Percentiles rank a stretch among this genome's conserved stretches.
These are phyloP conservation scores for Tyto alba DNA, from an alignment of 2,113 vertebrate species.

Conservation along the genomic window DNA sequence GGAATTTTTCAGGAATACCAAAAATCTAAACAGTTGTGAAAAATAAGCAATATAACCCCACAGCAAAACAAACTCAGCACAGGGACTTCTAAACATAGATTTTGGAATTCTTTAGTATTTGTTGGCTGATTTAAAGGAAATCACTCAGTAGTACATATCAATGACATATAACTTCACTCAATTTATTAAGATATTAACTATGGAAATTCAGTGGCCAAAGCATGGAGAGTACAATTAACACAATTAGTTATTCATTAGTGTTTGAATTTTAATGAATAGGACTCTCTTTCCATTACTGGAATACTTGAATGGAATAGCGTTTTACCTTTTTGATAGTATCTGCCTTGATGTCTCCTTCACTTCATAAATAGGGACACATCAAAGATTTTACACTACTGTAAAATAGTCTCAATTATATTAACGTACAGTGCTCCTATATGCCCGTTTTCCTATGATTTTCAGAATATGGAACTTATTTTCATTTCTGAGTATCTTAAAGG, in stretches of 20 bases:
- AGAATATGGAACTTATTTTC: constrained; percentile 37
- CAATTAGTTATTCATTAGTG: background rate
- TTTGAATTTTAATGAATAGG: background rate
- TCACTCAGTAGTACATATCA: background rate
- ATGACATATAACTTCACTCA: background rate
- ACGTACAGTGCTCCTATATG: background rate
- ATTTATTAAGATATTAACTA: background rate
- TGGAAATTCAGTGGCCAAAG: background rate
- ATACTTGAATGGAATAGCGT: background rate
- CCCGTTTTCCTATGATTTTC: constrained; percentile 5
- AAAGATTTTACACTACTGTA: constrained; percentile 45
- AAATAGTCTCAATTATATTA: constrained; percentile 8
- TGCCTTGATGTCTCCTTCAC: constrained; percentile 26
- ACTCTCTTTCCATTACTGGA: background rate
- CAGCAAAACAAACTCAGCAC: background rate
- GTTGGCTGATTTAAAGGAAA: background rate
- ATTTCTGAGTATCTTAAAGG: constrained; percentile 13
- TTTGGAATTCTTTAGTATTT: background rate
- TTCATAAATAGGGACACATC: constrained; percentile 33
- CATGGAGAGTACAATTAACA: background rate
- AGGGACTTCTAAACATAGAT: background rate
- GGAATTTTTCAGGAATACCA: background rate
- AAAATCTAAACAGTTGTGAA: background rate
- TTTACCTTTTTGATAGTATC: constrained; percentile 5
- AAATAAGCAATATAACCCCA: background rate